Evolutionary conservation across 2,113 vertebrate species (phyloP).

Genomic region (Saimiri boliviensis): DNA sequence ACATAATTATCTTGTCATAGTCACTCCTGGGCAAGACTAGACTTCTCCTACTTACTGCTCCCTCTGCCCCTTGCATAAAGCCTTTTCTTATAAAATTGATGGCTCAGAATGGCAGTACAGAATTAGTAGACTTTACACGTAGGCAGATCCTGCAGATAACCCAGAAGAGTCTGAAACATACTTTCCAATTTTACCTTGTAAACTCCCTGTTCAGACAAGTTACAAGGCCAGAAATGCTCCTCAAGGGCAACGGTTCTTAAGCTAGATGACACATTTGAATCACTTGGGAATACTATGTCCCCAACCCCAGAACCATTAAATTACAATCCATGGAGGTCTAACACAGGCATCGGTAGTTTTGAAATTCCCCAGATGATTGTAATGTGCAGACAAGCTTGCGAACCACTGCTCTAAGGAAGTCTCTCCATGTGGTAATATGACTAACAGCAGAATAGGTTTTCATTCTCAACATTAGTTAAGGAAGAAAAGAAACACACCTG

Average conservation of each 20-base stretch:
- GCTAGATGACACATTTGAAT: background rate
- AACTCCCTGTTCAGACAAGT: constrained; percentile 17
- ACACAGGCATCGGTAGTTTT: background rate
- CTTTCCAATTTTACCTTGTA: background rate
- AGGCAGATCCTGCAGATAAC: background rate
- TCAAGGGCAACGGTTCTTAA: background rate
- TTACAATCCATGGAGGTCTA: background rate
- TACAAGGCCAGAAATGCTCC: background rate
- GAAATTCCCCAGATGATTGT: background rate
- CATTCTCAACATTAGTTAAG: background rate
- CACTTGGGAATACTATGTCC: background rate
- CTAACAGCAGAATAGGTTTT: background rate
- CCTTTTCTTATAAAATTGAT: background rate
- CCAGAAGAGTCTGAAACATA: background rate
- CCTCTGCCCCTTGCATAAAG: background rate
- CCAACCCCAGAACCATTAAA: background rate
- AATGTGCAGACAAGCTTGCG: background rate
- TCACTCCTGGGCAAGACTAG: background rate
- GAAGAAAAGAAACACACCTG: background rate
- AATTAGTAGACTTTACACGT: background rate
- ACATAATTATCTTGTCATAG: background rate
- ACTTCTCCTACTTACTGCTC: background rate
- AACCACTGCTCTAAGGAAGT: background rate
- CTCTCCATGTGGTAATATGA: background rate
- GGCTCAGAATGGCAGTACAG: background rate